Evolutionary conservation across 1,140 invertebrate genomes (phyloP), one percentile per base, ranked within the genome.

Genomic region (Pectinophora gossypiella): DNA sequence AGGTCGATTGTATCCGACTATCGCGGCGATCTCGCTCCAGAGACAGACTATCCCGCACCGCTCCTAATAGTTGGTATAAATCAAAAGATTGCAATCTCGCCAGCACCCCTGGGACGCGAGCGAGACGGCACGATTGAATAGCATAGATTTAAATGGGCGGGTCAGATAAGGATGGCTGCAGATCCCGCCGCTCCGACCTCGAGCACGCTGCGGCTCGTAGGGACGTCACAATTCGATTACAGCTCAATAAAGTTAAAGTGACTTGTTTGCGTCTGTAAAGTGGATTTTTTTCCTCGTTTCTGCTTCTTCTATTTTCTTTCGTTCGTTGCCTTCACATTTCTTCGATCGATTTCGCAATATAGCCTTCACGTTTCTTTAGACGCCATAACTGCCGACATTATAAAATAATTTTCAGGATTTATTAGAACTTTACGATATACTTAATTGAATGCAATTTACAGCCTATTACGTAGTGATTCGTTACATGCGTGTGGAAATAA

Each of bases 61-160:
- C 70, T 83, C 82, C 84, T 87, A 87, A 87, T 87, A 87, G 81
- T 87, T 82, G 84, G 80, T 84, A 87, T 87, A 87, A 87, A 87
- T 87, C 84, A 87, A 85, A 86, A 87, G 84, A 87, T 87, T 84
- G 81, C 82, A 83, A 87, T 87, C 83, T 83, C 76, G 66, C 65
- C 70, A 71, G 79, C 79, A 81, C 81, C 80, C 84, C 75, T 78
- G 81, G 80, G 81, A 84, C 61, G 68, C 72, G 76, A 87, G 80
- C 65, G 84, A 87, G 84, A 87, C 64, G 78, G 78, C 78, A 84
- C 71, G 77, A 87, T 87, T 87, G 83, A 87, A 85, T 79, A 83
- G 83, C 83, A 87, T 87, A 87, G 81, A 87, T 81, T 87, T 87
- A 87, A 87, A 87, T 84, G 71, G 74, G 61, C 70, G 75, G 71